A percentile compares a stretch with the other conserved stretches of the same genome.
Conservation (phyloP, 2,888 invertebrate species). For the Calliopum simillimum region DNA sequence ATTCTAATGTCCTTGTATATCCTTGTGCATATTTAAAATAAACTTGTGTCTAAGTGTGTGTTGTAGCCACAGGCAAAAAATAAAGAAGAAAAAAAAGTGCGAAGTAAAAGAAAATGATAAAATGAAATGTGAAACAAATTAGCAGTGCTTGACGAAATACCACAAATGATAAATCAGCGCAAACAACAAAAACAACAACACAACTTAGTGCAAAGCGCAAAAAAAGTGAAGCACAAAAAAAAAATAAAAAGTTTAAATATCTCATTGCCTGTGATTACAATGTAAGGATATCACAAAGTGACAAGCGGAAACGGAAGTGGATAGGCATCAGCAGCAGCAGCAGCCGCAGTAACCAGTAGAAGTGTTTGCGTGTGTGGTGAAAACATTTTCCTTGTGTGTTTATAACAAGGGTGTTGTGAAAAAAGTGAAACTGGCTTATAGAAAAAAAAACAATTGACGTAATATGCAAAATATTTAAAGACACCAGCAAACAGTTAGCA, state of each 20-base stretch:
- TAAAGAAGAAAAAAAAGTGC: neutral
- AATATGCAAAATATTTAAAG: too few relatives aligned
- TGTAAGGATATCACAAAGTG: slow-evolving; percentile 13
- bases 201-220: neutral
- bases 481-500: too few relatives aligned
- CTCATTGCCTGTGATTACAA: slow-evolving; percentile 2
- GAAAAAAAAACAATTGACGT: too few relatives aligned
- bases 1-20: too few relatives aligned
- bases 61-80: neutral
- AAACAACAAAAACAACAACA: neutral
- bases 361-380: neutral
- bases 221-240: neutral
- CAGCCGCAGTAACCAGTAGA: neutral
- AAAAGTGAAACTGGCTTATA: too few relatives aligned
- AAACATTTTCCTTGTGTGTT: neutral
- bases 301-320: slow-evolving; percentile 24
- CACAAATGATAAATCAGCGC: neutral
- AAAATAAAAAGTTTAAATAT: neutral
- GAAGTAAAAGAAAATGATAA: neutral
- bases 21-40: too few relatives aligned
- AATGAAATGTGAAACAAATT: neutral
- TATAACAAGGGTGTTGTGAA: neutral
- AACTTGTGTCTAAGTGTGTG: neutral
- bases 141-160: neutral
- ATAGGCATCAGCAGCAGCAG: too few relatives aligned